Evolutionary conservation across 1,140 invertebrate species (phyloP).

Genomic region (Drepana arcuata): DNA sequence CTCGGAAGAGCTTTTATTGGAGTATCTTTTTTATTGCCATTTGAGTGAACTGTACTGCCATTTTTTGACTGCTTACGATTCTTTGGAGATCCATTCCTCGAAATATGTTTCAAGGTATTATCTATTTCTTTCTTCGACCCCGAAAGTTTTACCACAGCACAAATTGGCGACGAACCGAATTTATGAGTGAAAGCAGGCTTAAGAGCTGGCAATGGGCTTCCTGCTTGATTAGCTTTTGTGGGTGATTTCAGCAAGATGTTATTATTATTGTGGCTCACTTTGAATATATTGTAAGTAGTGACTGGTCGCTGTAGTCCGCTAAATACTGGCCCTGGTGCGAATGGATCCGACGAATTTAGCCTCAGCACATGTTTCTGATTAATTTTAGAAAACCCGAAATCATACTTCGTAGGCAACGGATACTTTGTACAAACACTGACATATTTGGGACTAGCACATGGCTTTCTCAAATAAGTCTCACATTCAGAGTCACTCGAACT

Average conservation of each 20-base stretch:
- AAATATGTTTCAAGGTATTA: constrained; percentile 29
- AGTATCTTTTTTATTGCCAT: constrained; percentile 50
- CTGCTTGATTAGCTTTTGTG: constrained; percentile 31
- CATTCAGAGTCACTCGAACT: constrained; percentile 68
- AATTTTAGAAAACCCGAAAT: constrained; percentile 49
- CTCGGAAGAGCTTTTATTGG: constrained; percentile 43
- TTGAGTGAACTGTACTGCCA: constrained; percentile 20
- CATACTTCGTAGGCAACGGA: constrained; percentile 46
- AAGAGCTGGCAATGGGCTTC: constrained; percentile 39
- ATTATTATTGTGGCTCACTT: constrained; percentile 61
- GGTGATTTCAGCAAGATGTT: constrained; percentile 56
- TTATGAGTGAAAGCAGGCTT: constrained; percentile 66
- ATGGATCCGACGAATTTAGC: constrained; percentile 58
- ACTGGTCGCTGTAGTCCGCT: constrained; percentile 58
- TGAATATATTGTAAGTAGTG: constrained; percentile 60
- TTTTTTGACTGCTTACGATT: constrained; percentile 47
- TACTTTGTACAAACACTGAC: constrained; percentile 60
- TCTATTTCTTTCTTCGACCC: constrained; percentile 50
- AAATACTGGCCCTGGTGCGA: constrained; percentile 68
- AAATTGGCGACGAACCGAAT: constrained; percentile 58
- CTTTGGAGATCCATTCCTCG: constrained; percentile 51
- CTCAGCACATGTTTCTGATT: constrained; percentile 49
- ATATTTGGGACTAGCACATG: constrained; percentile 56
- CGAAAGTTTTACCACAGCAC: constrained; percentile 26
- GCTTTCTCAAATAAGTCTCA: constrained; percentile 52